A percentile compares a stretch with the other conserved stretches of the same genome.
These are phyloP conservation scores for Sclerurus mexicanus DNA, from an alignment of 2,113 vertebrate species.

Conservation along the genomic window DNA sequence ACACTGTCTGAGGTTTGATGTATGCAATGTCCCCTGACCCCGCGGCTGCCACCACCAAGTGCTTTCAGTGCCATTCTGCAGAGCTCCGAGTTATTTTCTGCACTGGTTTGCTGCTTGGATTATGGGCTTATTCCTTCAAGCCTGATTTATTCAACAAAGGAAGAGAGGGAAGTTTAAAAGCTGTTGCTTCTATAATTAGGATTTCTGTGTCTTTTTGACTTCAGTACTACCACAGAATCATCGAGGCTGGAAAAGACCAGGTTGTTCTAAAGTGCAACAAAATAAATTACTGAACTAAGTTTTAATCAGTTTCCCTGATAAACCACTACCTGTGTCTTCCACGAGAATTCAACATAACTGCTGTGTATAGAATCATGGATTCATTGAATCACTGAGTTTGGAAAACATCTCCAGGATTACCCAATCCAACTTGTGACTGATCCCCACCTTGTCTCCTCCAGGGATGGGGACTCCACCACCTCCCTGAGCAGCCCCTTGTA, in stretches of 20 bases:
- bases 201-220: not conserved
- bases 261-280: not conserved
- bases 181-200: not conserved
- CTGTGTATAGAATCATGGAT: not conserved
- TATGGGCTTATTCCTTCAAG: not conserved
- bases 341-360: not conserved
- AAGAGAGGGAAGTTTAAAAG: not conserved
- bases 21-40: not conserved
- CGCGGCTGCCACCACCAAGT: not conserved
- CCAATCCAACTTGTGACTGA: rapidly evolving
- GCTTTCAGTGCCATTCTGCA: not conserved
- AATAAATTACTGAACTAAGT: not conserved
- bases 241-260: not conserved
- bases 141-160: not conserved
- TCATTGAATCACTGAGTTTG: not conserved
- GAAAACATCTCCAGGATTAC: not conserved
- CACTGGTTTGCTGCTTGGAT: not conserved
- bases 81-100: not conserved
- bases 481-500: not conserved
- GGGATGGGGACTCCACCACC: not conserved
- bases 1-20: not conserved
- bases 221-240: not conserved
- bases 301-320: not conserved
- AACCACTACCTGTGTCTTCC: not conserved
- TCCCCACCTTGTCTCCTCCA: not conserved